These are phyloP conservation scores for Aspidapion aeneum DNA, from an alignment of 2,888 invertebrate species.

Conservation along the genomic window DNA sequence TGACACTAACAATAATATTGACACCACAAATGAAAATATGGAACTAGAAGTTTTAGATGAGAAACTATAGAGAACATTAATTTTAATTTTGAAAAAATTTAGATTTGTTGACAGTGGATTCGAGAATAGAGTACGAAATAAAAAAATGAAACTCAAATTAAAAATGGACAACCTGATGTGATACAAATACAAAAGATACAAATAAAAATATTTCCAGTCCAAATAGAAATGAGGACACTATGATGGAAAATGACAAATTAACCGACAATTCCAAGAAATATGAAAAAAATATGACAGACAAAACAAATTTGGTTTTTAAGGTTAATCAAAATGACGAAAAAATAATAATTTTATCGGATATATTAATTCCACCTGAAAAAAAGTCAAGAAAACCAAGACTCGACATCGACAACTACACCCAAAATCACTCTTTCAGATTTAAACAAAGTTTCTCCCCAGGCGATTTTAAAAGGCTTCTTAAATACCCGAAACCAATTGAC, in stretches of 20 bases:
- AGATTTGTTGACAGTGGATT: neutral
- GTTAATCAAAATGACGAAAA: neutral
- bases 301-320: neutral
- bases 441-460: neutral
- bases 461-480: neutral
- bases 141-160: neutral
- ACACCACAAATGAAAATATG: neutral
- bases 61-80: neutral
- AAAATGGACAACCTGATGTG: neutral
- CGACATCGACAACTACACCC: neutral
- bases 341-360: neutral
- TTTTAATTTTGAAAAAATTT: neutral
- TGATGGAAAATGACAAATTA: neutral
- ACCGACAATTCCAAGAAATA: neutral
- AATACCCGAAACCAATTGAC: constrained; percentile 3
- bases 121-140: neutral
- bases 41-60: neutral
- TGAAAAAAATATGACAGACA: neutral
- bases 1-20: neutral
- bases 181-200: neutral
- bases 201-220: neutral
- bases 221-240: neutral
- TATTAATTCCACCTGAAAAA: neutral
- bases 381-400: neutral
- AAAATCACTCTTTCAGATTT: neutral